Evolutionary conservation across 2,113 vertebrate species (phyloP).

Genomic region (Hemiprocne comata): DNA sequence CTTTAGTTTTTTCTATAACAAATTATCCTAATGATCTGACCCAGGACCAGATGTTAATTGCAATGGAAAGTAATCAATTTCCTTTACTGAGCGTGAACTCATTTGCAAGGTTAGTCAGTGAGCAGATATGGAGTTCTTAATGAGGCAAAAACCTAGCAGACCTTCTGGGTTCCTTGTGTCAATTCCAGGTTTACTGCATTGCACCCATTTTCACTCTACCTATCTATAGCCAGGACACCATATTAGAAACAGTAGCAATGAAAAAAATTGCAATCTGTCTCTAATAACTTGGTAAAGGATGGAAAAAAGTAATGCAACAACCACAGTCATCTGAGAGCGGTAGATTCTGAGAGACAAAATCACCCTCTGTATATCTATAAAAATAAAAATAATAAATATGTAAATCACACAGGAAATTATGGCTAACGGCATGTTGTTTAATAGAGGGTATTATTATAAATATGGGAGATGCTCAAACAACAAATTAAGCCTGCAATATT

Average conservation of each 20-base stretch:
- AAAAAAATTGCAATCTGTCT: background rate
- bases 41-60: conserved; percentile 85
- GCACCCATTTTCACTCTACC: conserved; percentile 35
- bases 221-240: background rate
- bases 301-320: background rate
- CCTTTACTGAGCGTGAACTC: conserved; percentile 80
- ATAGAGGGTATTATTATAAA: conserved; percentile 62
- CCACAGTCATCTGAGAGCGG: background rate
- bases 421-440: conserved; percentile 59
- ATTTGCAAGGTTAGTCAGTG: conserved; percentile 76
- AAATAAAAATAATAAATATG: conserved; percentile 69
- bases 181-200: conserved; percentile 59
- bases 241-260: background rate
- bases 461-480: conserved; percentile 57
- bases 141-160: conserved; percentile 71
- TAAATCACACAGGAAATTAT: conserved; percentile 64
- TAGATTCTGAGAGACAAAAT: conserved; percentile 51
- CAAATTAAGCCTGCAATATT: conserved; percentile 61
- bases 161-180: conserved; percentile 59
- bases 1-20: conserved; percentile 77
- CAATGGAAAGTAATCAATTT: conserved; percentile 87
- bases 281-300: background rate
- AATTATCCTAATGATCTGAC: conserved; percentile 86
- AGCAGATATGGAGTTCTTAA: conserved; percentile 77
- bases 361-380: conserved; percentile 32